Percentiles rank a stretch among this genome's conserved stretches.
Conservation (phyloP, 2,888 invertebrate species). For the Tipula confusa region DNA sequence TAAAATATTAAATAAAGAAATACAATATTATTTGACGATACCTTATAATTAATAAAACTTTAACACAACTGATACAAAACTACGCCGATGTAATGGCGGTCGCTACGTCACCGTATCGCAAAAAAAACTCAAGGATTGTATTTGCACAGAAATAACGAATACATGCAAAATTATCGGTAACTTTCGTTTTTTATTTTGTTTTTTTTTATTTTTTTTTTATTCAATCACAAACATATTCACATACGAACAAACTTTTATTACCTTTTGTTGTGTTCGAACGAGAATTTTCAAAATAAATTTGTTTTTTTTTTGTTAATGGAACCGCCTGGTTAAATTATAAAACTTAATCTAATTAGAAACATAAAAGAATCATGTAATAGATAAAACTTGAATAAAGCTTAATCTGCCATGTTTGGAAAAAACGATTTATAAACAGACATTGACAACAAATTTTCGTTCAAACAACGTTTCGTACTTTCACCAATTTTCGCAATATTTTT, state of each 20-base stretch:
- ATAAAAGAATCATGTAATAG: background rate
- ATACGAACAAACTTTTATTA: background rate
- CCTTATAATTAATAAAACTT: conserved; percentile 25
- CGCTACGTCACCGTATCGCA: conserved; percentile 50
- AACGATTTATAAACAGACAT: background rate
- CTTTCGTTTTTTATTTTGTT: background rate
- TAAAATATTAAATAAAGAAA: background rate
- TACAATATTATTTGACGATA: background rate
- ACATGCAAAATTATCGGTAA: conserved; percentile 33
- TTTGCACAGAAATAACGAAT: conserved; percentile 32
- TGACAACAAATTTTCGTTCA: conserved; percentile 4
- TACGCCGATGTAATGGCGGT: conserved; percentile 50
- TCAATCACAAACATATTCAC: background rate
- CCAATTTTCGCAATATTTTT: background rate
- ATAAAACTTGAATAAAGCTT: background rate
- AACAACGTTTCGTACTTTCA: conserved; percentile 29
- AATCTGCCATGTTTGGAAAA: background rate
- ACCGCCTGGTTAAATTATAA: background rate
- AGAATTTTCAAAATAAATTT: background rate
- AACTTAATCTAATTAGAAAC: conserved; percentile 26
- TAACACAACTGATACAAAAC: conserved; percentile 38
- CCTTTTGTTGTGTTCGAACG: background rate
- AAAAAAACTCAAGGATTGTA: conserved; percentile 35
- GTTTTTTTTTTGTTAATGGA: background rate
- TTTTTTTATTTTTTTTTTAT: conserved; percentile 14